A percentile compares a stretch with the other conserved stretches of the same genome.
Conservation (phyloP, 2,888 invertebrate species). For the Papilio elwesi region DNA sequence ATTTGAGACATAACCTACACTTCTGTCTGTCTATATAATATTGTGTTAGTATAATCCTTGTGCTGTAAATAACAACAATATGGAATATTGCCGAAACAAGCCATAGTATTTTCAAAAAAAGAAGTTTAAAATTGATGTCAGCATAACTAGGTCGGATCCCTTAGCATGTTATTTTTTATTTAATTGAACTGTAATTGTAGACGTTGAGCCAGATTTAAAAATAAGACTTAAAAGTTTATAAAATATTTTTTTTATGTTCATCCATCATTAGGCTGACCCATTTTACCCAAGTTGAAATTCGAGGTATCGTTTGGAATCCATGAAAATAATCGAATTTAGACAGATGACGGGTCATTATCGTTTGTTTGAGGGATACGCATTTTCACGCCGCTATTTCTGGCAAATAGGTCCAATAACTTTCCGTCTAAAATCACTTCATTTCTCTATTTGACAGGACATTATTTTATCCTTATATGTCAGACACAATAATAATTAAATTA, state of each 20-base stretch:
- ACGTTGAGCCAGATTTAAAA: not conserved
- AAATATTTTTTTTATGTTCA: not conserved
- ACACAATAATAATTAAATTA: not conserved
- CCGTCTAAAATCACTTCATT: slow-evolving; percentile 26
- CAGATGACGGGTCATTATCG: slow-evolving; percentile 35
- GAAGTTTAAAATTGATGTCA: too few relatives aligned
- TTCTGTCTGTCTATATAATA: too few relatives aligned
- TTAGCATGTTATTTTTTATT: too few relatives aligned
- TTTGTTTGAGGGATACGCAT: slow-evolving; percentile 32
- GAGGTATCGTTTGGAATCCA: not conserved
- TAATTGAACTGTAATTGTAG: too few relatives aligned
- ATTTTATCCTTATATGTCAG: slow-evolving; percentile 14
- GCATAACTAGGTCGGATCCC: too few relatives aligned
- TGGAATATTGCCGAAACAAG: too few relatives aligned
- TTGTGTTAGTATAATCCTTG: too few relatives aligned
- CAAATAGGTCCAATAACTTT: slow-evolving; percentile 33
- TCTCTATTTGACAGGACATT: slow-evolving; percentile 29
- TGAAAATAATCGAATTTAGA: slow-evolving; percentile 36
- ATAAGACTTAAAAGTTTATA: not conserved
- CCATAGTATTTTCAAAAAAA: too few relatives aligned
- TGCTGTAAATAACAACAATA: too few relatives aligned
- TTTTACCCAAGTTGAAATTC: slow-evolving; percentile 19
- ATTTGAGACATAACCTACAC: too few relatives aligned
- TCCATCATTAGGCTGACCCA: not conserved
- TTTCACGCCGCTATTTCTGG: slow-evolving; percentile 38